Base-by-base conservation (phyloP, 2,797 vertebrate genomes). In the Catharus ustulatus region DNA sequence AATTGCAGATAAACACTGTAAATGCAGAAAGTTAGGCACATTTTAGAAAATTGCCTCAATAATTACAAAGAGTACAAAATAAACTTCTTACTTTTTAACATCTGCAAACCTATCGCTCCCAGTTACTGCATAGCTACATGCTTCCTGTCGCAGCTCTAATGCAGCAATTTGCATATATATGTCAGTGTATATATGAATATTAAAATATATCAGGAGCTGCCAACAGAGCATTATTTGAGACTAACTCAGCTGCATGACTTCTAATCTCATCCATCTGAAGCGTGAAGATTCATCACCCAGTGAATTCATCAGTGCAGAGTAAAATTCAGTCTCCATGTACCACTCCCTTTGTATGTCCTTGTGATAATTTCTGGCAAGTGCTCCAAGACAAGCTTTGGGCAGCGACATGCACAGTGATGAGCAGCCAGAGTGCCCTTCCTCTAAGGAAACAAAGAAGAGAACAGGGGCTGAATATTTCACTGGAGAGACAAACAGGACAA, bases 161-260 rank as follows among this genome's bases (percentile, higher is more conserved):
- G 15, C 18, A 88, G 10, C 21, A 29, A 42, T 54, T 74, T 54
- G 34, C 30, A 27, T 36, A 20, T 14, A 20, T 21, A 38, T 23
- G 18, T n/a, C 9, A 18, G 5, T 32, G 24, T 19, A 13, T 10
- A 7, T n/a, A n/a, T 0, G 0, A 9, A 23, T 12, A 3, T 11
- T 38, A 64, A 61, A 32, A 61, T 11, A 29, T 10, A 68, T 48
- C 15, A 74, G 51, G 43, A 62, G 46, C 55, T 61, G 34, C 42
- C 38, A 86, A 69, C 15, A 68, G 22, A 69, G 36, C 5, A 51
- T 30, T 22, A 52, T 69, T 57, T 73, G 24, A 61, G 17, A 48
- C 7, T 52, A 51, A n/a, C 7, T 59, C 29, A 80, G 46, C 38
- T 80, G 9, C 6, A 1, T 11, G 38, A 61, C 34, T 77, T 80